Conservation (phyloP, 2,888 invertebrate genomes). For the Hirtodrosophila alboralis region DNA sequence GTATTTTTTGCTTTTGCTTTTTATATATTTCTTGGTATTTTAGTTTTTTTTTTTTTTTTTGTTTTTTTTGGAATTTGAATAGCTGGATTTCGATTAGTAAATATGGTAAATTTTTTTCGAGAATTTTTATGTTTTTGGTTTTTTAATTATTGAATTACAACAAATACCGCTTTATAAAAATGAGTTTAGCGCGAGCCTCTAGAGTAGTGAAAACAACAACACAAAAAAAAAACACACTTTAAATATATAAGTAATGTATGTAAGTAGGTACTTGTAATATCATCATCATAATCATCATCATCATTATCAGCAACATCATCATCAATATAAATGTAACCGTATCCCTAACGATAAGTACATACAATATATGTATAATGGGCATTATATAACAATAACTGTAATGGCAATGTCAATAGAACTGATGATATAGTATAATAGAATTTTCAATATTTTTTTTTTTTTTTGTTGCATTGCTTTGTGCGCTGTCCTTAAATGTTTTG, state of each 20-base stretch:
- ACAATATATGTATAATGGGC: slow-evolving; percentile 43
- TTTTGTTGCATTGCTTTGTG: no score
- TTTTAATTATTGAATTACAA: slow-evolving; percentile 72
- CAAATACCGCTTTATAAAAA: slow-evolving; percentile 69
- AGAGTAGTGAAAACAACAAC: slow-evolving; percentile 62
- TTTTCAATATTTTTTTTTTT: no score
- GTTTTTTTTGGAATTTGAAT: slow-evolving; percentile 52
- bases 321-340: slow-evolving; percentile 26
- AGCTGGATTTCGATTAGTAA: slow-evolving; percentile 61
- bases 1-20: slow-evolving; percentile 33
- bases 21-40: slow-evolving; percentile 25
- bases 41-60: slow-evolving; percentile 23
- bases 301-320: no score
- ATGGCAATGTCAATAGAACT: slow-evolving; percentile 70
- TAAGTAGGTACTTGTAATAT: slow-evolving; percentile 44
- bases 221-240: no score
- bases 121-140: slow-evolving; percentile 7
- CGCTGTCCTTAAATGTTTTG: background rate
- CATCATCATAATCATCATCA: no score
- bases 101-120: slow-evolving; percentile 56
- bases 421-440: slow-evolving; percentile 45
- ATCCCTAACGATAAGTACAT: slow-evolving; percentile 15
- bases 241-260: slow-evolving; percentile 13
- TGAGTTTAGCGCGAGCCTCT: slow-evolving; percentile 74
- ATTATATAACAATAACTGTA: slow-evolving; percentile 64